A percentile compares a stretch with the other conserved stretches of the same genome.
Evolutionary conservation across 2,113 vertebrate genomes (phyloP).

Genomic region (Podarcis raffonei): DNA sequence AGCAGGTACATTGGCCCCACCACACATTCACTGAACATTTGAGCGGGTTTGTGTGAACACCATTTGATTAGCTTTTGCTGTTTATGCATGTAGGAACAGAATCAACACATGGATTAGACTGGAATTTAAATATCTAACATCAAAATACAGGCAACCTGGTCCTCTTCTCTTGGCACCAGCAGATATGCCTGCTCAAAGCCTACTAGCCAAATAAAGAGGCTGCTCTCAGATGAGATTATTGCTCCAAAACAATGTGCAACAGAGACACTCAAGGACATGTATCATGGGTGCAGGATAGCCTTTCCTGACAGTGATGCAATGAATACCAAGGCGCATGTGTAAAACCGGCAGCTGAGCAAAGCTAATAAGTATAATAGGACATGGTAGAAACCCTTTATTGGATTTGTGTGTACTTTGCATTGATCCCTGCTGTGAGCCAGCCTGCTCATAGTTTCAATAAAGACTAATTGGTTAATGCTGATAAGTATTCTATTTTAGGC

Average conservation of each 20-base stretch:
- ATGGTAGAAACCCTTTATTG: conserved; percentile 21
- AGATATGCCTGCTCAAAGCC: neutral
- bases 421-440: conserved; percentile 26
- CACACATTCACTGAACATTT: neutral
- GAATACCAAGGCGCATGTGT: neutral
- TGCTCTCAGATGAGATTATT: neutral
- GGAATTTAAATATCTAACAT: neutral
- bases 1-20: no score
- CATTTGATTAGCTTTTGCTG: neutral
- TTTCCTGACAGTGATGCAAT: neutral
- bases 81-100: neutral
- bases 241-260: neutral
- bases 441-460: conserved; percentile 22
- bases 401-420: conserved; percentile 36
- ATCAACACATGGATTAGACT: neutral
- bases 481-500: conserved; percentile 31
- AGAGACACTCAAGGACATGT: neutral
- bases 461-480: conserved; percentile 32
- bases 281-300: neutral
- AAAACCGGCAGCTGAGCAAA: conserved; percentile 18
- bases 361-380: conserved; percentile 28
- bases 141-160: neutral
- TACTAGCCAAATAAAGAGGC: neutral
- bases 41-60: neutral
- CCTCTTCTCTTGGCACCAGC: neutral